Base-by-base conservation (phyloP, 1,140 invertebrate species). In the Macrobrachium nipponense region DNA sequence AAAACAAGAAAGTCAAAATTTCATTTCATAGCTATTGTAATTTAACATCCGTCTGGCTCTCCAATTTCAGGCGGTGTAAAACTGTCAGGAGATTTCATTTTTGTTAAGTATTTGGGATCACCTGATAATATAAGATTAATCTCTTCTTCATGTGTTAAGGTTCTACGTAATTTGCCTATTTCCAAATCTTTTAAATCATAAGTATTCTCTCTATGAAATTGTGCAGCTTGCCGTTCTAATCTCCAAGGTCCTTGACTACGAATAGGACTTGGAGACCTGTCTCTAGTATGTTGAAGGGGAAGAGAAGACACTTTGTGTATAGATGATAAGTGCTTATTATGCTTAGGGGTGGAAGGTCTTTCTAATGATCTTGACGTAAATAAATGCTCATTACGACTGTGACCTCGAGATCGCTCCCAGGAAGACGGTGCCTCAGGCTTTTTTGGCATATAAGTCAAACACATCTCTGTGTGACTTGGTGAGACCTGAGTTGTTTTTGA, bases 81-180 rank as follows among this genome's bases (percentile, higher is more conserved):
- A 23, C 82, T 87, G 18, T 89, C 88, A 14, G 88, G 80, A n/a
- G 88, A 85, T 51, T 87, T 82, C 81, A 89, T 81, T 73, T 87
- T 84, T n/a, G 86, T 83, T 20, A 87, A 78, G 72, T 87, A 87
- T 61, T 86, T 86, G 1, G 86, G 62, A 27, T 89, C 88, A 12
- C 88, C 88, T 11, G 86, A 82, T n/a, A 89, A 86, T 44, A 89
- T 89, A 60, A 89, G 82, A 75, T 89, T 89, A 72, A 89, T 89
- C 80, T 89, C 88, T 60, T 89, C 88, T 72, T 89, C 88, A 59
- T 89, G 88, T 20, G 88, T 89, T 58, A 89, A 76, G 8, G 78
- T 87, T 43, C 86, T 68, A 43, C 86, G 88, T 12, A 89, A 76
- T 61, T 80, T 62, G 58, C 84, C 84, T 59, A 84, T 36, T 68